Conservation (phyloP, 2,888 invertebrate genomes). For the Bellardia bayeri region DNA sequence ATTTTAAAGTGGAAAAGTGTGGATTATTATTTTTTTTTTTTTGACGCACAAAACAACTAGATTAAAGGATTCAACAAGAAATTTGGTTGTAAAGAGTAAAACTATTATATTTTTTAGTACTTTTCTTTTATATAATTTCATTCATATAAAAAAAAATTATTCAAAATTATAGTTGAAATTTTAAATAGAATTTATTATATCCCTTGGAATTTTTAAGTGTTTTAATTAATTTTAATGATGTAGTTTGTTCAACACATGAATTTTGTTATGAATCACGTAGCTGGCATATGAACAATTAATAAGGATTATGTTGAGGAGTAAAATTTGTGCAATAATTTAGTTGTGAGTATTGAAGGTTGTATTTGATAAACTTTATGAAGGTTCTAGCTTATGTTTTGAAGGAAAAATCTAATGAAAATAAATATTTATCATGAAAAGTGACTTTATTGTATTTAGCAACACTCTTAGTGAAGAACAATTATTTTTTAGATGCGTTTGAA, state of each 20-base stretch:
- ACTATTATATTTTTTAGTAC: background rate
- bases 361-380: too few relatives aligned
- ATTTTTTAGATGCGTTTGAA: too few relatives aligned
- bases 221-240: constrained; percentile 42
- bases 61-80: constrained; percentile 48
- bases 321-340: too few relatives aligned
- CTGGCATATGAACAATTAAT: background rate
- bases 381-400: too few relatives aligned
- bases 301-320: too few relatives aligned
- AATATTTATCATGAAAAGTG: too few relatives aligned
- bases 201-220: constrained; percentile 3
- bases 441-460: too few relatives aligned
- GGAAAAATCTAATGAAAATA: too few relatives aligned
- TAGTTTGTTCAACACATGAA: background rate
- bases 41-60: background rate
- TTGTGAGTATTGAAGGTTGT: too few relatives aligned
- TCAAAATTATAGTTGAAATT: constrained; percentile 42
- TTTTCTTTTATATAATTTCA: background rate
- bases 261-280: background rate
- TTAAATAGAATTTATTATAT: constrained; percentile 20
- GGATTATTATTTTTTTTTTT: background rate
- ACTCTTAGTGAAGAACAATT: too few relatives aligned
- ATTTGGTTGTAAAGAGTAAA: background rate
- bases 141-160: background rate
- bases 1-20: constrained; percentile 30